Conservation (phyloP, 2,888 invertebrate species). For the Dasysyrphus tricinctus region DNA sequence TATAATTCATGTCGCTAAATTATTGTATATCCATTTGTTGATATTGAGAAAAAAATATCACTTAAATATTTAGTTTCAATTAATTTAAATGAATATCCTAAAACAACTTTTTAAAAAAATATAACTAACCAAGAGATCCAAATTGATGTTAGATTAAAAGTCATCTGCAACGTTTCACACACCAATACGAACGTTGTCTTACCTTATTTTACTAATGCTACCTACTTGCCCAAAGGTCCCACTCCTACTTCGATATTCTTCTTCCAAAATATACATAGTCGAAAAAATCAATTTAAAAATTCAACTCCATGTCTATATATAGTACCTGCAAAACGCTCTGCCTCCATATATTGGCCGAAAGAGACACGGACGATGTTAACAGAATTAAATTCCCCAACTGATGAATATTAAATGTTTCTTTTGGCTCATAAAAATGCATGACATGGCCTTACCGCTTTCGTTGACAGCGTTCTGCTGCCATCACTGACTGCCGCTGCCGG, state of each 20-base stretch:
- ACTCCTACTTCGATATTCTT: constrained; percentile 5
- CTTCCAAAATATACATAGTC: neutral
- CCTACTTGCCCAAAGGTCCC: neutral
- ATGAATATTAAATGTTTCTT: constrained; percentile 46
- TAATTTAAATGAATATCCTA: constrained; percentile 3
- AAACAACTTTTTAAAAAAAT: neutral
- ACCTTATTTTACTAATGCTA: neutral
- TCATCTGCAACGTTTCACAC: constrained; percentile 2
- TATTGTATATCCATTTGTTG: neutral
- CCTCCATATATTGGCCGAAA: neutral
- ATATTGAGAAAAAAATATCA: neutral
- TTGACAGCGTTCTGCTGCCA: constrained; percentile 8
- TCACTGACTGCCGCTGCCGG: neutral
- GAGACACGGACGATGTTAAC: constrained; percentile 52
- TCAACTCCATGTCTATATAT: neutral
- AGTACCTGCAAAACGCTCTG: neutral
- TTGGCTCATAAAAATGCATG: constrained; percentile 25
- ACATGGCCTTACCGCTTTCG: constrained; percentile 14
- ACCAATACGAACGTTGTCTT: neutral
- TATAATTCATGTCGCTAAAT: neutral
- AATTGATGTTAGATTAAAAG: neutral
- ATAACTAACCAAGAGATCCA: neutral
- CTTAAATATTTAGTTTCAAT: neutral
- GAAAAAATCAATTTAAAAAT: constrained; percentile 40
- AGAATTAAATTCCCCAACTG: constrained; percentile 47